Conservation (phyloP, 2,888 invertebrate species). For the Gisinianus flammeolus region DNA sequence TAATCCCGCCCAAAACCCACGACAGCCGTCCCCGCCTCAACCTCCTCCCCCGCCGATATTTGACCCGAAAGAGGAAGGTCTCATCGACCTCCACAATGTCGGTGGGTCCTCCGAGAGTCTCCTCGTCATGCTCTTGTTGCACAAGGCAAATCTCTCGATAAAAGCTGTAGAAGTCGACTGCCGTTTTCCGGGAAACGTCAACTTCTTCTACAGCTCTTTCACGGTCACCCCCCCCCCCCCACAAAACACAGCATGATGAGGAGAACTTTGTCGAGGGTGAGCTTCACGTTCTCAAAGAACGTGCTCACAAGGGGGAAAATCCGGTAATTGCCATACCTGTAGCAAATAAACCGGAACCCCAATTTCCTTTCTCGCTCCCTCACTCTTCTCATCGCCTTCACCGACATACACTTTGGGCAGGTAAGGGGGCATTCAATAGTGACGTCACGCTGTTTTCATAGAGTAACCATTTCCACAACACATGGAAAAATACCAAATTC, state of each 20-base stretch:
- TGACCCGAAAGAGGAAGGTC: not conserved
- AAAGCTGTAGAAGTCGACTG: not conserved
- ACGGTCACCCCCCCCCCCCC: not conserved
- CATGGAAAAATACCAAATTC: too few relatives aligned
- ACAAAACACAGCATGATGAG: not conserved
- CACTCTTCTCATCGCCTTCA: not conserved
- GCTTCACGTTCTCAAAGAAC: not conserved
- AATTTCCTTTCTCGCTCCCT: not conserved
- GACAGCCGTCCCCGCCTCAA: not conserved
- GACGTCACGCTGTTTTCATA: too few relatives aligned
- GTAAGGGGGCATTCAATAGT: too few relatives aligned
- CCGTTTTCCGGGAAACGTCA: not conserved
- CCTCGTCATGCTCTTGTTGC: not conserved
- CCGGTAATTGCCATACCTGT: not conserved
- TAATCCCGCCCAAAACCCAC: not conserved
- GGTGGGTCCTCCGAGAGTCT: not conserved
- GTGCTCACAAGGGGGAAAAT: not conserved
- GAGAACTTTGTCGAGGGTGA: not conserved
- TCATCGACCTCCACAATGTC: not conserved
- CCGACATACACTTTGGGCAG: not conserved
- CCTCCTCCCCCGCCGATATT: not conserved
- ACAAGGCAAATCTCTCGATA: not conserved
- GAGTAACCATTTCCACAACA: too few relatives aligned
- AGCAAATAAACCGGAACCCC: not conserved
- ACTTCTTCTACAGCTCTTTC: not conserved